phyloP scores from a whole-genome alignment of 2,113 vertebrate genomes.

The Ploceus nigricollis region DNA sequence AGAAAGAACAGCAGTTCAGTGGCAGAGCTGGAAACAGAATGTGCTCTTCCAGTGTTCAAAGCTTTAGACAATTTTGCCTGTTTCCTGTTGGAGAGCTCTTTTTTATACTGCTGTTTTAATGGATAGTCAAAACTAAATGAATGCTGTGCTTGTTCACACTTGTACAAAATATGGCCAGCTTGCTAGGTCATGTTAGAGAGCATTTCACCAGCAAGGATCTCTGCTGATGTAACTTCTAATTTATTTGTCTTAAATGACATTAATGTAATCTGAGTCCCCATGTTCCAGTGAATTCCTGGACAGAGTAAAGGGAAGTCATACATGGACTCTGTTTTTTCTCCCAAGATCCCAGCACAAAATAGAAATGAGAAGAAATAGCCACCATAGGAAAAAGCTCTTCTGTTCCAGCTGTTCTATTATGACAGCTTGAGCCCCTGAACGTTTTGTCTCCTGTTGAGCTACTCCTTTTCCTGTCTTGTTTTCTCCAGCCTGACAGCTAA shows the following conservation, averaged over 20 bases:
- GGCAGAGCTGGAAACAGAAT: neutral
- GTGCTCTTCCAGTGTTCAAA: neutral
- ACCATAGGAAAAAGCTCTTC: neutral
- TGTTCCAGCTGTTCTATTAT: constrained; percentile 40
- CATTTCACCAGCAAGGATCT: neutral
- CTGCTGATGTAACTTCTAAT: neutral
- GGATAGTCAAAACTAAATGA: neutral
- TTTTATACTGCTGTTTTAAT: neutral
- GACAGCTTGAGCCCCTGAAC: constrained; percentile 80
- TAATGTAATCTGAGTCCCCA: neutral
- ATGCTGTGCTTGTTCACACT: neutral
- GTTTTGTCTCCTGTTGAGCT: constrained; percentile 72
- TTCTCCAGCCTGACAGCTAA: constrained; percentile 79
- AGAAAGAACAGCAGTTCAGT: neutral
- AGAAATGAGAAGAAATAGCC: neutral
- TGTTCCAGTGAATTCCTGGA: neutral
- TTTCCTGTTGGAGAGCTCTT: neutral
- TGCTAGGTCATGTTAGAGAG: neutral
- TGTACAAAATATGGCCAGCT: neutral
- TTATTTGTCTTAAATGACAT: neutral
- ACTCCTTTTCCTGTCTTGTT: constrained; percentile 78
- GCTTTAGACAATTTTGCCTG: neutral
- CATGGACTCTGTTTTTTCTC: neutral
- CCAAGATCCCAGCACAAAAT: neutral
- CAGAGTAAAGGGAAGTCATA: neutral